These are phyloP conservation scores for Prietella phreatophila DNA, from an alignment of 2,113 vertebrate genomes.

Conservation along the genomic window DNA sequence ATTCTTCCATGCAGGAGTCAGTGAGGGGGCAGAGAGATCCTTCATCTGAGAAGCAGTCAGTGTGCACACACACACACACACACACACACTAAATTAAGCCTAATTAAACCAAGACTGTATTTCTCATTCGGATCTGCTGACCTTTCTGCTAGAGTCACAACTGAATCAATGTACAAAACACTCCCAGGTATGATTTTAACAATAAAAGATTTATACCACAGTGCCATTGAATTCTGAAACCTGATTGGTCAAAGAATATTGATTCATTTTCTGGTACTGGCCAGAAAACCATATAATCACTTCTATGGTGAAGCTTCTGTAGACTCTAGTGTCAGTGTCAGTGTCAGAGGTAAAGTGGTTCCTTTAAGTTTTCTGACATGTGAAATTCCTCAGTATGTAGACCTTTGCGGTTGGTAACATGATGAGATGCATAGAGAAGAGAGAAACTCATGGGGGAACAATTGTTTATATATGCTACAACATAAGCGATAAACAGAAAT, in stretches of 20 bases:
- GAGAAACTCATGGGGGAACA: background rate
- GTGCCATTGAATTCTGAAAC: background rate
- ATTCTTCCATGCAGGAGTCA: slow-evolving; percentile 31
- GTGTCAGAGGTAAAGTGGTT: background rate
- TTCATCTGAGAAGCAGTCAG: slow-evolving; percentile 14
- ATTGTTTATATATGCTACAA: background rate
- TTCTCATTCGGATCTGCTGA: slow-evolving; percentile 2
- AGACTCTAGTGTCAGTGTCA: background rate
- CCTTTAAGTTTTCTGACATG: background rate
- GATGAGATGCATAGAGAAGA: background rate
- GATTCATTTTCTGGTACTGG: background rate
- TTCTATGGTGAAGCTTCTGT: background rate
- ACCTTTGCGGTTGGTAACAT: background rate
- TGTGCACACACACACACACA: background rate
- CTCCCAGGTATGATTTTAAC: background rate
- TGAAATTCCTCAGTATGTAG: background rate
- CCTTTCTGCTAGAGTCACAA: background rate
- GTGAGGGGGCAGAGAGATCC: slow-evolving; percentile 18
- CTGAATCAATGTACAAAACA: background rate
- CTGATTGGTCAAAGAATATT: background rate
- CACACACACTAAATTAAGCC: slow-evolving; percentile 28
- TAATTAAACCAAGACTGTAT: slow-evolving; percentile 17
- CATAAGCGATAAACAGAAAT: background rate
- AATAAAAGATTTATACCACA: background rate
- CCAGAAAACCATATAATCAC: background rate